Evolutionary conservation across 2,113 vertebrate species (phyloP).

Genomic region (Cynocephalus volans): DNA sequence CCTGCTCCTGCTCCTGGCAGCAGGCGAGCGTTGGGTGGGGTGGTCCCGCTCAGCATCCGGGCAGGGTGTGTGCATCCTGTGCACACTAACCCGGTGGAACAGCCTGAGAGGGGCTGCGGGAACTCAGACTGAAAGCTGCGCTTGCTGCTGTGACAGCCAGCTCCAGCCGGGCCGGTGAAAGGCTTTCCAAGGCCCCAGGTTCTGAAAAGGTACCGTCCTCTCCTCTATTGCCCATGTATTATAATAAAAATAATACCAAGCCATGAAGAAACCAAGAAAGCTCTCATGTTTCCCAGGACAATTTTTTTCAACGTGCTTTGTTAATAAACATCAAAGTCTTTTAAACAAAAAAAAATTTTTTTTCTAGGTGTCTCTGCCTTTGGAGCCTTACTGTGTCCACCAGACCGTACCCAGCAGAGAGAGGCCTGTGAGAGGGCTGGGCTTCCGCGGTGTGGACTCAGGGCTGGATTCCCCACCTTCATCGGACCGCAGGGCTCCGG

Average conservation of each 20-base stretch:
- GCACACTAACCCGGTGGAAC: neutral
- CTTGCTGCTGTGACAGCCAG: neutral
- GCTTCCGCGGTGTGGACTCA: too few relatives aligned
- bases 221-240: neutral
- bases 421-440: neutral
- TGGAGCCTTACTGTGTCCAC: neutral
- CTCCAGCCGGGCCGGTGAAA: neutral
- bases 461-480: neutral
- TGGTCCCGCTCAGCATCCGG: neutral
- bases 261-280: neutral
- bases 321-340: constrained; percentile 1
- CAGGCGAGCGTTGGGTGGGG: too few relatives aligned
- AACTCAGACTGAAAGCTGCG: neutral
- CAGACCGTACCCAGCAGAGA: neutral
- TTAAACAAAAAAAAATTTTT: neutral
- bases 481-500: fast-evolving
- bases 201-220: neutral
- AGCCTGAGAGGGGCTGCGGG: neutral
- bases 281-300: neutral
- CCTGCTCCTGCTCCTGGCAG: too few relatives aligned
- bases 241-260: neutral
- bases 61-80: neutral
- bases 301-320: neutral
- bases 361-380: neutral
- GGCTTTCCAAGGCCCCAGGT: neutral